Base-by-base conservation (phyloP, 1,140 invertebrate genomes). In the Melanaphis sacchari region DNA sequence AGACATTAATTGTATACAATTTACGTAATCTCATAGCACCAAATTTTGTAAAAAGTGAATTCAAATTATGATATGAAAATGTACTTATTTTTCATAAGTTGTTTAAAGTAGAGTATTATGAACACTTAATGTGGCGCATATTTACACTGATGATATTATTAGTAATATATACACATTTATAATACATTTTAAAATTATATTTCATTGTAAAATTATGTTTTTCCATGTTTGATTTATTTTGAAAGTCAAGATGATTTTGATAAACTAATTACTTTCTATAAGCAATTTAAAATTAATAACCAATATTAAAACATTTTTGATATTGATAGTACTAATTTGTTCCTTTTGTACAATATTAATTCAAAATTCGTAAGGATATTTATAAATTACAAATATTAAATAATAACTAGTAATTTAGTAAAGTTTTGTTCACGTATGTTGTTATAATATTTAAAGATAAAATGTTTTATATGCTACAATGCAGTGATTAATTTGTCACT, bases 401-500 rank as follows among this genome's bases (percentile, higher is more conserved):
- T n/a, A n/a, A 66, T n/a, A 15, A 76, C n/a, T 11, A n/a, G n/a
- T n/a, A 24, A 76, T 76, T 76, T 76, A 76, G n/a, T 24, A n/a
- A 43, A 24, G 40, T 49, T 49, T 49, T 46, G 52, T 49, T 43
- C 85, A 21, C 43, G 46, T 87, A 87, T n/a, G n/a, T 49, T 43
- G 31, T 24, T 22, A 36, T n/a, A 88, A 36, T 43, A 31, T 36
- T n/a, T 11, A 21, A 46, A 36, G 85, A 88, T 49, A 88, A 88
- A 88, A 88, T 49, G 43, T 43, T 46, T 49, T 88, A 88, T 52
- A 49, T 88, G 31, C 85, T 21, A 24, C 85, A 4, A 88, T 49
- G 9, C n/a, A 24, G 85, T 36, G 43, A n/a, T 88, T 89, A 89
- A 89, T 52, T 49, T 40, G 88, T 59, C 88, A 54, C 49, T 59